Percentiles rank a stretch among this genome's conserved stretches.
These are phyloP conservation scores for Limnephilus marmoratus DNA, from an alignment of 2,888 invertebrate genomes.

Conservation along the genomic window DNA sequence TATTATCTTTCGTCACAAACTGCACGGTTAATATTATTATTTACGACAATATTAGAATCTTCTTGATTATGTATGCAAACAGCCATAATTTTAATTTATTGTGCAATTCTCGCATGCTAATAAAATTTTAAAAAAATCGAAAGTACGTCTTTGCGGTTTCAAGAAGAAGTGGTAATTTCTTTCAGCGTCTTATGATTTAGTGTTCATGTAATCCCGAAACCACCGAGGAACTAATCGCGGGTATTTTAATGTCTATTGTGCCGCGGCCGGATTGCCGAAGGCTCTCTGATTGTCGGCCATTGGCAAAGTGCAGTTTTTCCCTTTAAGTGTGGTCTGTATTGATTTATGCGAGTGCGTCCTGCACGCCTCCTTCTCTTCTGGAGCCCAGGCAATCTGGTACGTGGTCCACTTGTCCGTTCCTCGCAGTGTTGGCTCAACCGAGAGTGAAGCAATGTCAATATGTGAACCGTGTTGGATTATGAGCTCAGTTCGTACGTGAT, in stretches of 20 bases:
- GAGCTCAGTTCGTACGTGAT: constrained; percentile 15
- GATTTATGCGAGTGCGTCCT: constrained; percentile 17
- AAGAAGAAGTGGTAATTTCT: not conserved
- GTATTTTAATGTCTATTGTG: not conserved
- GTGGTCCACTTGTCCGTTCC: constrained; percentile 3
- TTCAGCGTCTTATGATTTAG: not conserved
- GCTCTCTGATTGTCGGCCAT: not conserved
- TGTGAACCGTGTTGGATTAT: not conserved
- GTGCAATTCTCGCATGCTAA: not conserved
- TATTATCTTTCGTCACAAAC: not conserved
- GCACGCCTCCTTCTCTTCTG: not conserved
- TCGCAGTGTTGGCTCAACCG: constrained; percentile 28
- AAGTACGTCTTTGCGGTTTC: not conserved
- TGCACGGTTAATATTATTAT: not conserved
- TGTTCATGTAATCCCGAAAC: not conserved
- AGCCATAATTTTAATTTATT: not conserved
- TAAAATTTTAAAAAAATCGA: not conserved
- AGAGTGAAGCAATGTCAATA: constrained; percentile 33
- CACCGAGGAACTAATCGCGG: not conserved
- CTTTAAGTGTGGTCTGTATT: constrained; percentile 31
- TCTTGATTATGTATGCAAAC: not conserved
- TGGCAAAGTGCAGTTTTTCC: not conserved
- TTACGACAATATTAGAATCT: not conserved
- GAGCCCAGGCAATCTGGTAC: not conserved
- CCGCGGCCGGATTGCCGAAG: not conserved